Evolutionary conservation across 2,888 invertebrate genomes (phyloP), one percentile per base, ranked within the genome.

Genomic region (Latrodectus hesperus): DNA sequence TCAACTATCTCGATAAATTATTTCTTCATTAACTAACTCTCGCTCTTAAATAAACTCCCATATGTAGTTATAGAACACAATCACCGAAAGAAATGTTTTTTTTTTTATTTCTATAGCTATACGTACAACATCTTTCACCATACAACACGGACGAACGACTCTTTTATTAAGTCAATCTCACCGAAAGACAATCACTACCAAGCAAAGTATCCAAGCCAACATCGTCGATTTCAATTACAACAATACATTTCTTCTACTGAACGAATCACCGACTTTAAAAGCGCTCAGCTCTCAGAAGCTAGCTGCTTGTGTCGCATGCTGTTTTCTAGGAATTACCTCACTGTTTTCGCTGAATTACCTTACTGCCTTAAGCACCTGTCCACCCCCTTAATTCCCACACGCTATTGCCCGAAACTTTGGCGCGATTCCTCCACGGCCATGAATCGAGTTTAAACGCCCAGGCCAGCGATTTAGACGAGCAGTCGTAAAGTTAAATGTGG

Each of bases 141-240:
- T 38, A 38, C 38, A 38, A 38, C 38, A 38, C 38, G 38, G 38
- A 38, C 38, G 38, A 38, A 38, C 2, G 38, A 38, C 38, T 3
- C 38, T 38, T 38, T 38, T 38, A 38, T 38, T 38, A 38, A 38
- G 38, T 38, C 38, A 38, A 38, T 38, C 38, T 38, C 38, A 38
- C 38, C 4, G 4, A 6, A 38, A 38, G 38, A 38, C 38, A 38
- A 38, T 38, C 38, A 38, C 38, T 38, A 38, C 2, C 38, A 38
- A 38, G 6, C 38, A 38, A 38, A 38, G 1, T 38, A 38, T 4
- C 38, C 38, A 38, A 38, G 38, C 60, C 0, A 60, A 12, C 60
- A 60, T 71, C 67, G 65, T 78, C 77, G 72, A 84, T 84, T 84
- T 84, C 84, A 84, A 78, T 84, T 84, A 78, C 80, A 81, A 49